Evolutionary conservation across 2,113 vertebrate genomes (phyloP).

Genomic region (Bubalus kerabau): DNA sequence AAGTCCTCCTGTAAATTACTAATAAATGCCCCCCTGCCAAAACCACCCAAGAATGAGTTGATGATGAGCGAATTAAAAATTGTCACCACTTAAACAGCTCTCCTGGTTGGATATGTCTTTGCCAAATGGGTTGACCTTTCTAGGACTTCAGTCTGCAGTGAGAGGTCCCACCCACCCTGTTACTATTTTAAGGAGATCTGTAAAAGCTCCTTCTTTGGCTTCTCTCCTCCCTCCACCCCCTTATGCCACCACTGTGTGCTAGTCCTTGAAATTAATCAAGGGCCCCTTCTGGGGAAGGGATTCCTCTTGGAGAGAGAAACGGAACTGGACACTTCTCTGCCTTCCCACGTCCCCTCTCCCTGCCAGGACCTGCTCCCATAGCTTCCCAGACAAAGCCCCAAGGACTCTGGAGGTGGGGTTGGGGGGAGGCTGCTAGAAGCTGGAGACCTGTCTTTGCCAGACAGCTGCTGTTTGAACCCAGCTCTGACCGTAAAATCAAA

Average conservation of each 20-base stretch:
- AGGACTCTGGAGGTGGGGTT: not conserved
- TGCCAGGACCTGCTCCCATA: conserved; percentile 24
- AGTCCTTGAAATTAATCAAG: conserved; percentile 66
- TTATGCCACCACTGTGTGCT: conserved; percentile 61
- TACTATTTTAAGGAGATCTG: conserved; percentile 62
- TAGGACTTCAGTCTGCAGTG: conserved; percentile 32
- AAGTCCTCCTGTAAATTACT: conserved; percentile 24
- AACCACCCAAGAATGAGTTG: not conserved
- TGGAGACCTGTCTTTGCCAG: conserved; percentile 62
- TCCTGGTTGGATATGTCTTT: conserved; percentile 50
- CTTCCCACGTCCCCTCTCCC: conserved; percentile 22
- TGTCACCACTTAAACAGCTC: conserved; percentile 28
- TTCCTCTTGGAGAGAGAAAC: conserved; percentile 50
- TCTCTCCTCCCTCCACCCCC: not conserved
- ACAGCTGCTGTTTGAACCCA: conserved; percentile 85
- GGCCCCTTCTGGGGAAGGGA: conserved; percentile 6
- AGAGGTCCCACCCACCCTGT: conserved; percentile 43
- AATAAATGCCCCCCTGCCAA: not conserved
- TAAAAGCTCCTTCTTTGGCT: not conserved
- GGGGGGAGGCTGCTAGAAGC: conserved; percentile 36
- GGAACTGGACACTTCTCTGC: conserved; percentile 65
- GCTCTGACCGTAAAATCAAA: conserved; percentile 86
- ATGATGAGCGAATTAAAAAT: conserved; percentile 51
- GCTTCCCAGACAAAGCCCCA: conserved; percentile 70
- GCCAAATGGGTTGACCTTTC: conserved; percentile 55